Conservation (phyloP, 2,113 vertebrate species). For the Rutilus rutilus region DNA sequence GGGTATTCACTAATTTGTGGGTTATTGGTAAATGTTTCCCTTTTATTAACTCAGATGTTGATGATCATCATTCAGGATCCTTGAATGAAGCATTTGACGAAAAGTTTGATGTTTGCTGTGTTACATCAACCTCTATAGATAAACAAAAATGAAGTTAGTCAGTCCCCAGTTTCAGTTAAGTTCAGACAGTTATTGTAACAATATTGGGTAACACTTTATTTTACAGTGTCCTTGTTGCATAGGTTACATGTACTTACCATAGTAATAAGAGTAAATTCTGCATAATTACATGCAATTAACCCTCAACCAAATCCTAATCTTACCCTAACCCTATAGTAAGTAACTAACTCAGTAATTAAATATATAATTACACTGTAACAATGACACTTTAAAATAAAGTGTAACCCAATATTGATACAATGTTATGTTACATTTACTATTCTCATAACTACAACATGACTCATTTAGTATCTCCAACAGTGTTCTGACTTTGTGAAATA, state of each 20-base stretch:
- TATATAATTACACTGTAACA: no score
- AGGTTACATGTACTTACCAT: no score
- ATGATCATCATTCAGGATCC: not conserved
- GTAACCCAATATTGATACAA: not conserved
- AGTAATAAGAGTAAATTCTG: no score
- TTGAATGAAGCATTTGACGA: not conserved
- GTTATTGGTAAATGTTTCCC: not conserved
- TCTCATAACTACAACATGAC: conserved; percentile 3
- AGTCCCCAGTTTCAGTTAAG: not conserved
- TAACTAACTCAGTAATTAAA: no score
- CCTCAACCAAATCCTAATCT: no score
- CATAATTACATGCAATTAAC: no score
- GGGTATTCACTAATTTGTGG: not conserved
- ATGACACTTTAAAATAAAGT: no score
- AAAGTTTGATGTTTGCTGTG: not conserved
- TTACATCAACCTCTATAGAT: not conserved
- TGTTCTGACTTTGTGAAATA: not conserved
- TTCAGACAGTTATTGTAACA: not conserved
- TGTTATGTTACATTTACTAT: not conserved
- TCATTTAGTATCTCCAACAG: not conserved
- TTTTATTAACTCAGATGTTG: not conserved
- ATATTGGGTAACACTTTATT: not conserved
- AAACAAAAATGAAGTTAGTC: not conserved
- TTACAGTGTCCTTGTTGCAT: no score
- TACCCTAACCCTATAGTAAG: no score